Conservation (phyloP, 2,888 invertebrate genomes). For the Apamea anceps region DNA sequence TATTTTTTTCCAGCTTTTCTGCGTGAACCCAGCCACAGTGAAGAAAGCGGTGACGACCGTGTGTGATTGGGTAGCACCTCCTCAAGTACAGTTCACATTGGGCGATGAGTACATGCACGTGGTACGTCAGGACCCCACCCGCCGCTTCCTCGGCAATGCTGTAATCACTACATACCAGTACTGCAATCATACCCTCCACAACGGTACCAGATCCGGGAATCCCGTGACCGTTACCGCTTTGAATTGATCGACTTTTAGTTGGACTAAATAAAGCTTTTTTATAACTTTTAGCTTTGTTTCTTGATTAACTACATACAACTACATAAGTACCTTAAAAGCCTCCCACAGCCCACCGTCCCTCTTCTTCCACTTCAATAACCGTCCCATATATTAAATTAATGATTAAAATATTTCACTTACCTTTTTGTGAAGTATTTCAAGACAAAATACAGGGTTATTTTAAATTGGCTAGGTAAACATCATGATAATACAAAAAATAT, state of each 20-base stretch:
- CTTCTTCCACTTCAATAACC: too few relatives aligned
- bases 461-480: too few relatives aligned
- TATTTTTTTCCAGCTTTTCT: conserved; percentile 78
- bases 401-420: too few relatives aligned
- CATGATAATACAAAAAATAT: too few relatives aligned
- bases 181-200: conserved; percentile 77
- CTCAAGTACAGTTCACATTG: conserved; percentile 82
- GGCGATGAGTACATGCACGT: conserved; percentile 84
- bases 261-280: conserved; percentile 19
- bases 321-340: not conserved
- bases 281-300: not conserved
- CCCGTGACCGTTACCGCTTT: conserved; percentile 30
- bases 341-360: too few relatives aligned
- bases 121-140: conserved; percentile 80
- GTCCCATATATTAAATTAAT: too few relatives aligned
- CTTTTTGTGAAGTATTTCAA: too few relatives aligned
- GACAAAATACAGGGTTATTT: too few relatives aligned
- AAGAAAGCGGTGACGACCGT: conserved; percentile 80
- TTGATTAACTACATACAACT: not conserved
- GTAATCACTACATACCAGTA: conserved; percentile 82
- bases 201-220: not conserved
- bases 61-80: conserved; percentile 85
- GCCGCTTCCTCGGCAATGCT: conserved; percentile 79
- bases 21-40: conserved; percentile 80
- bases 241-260: not conserved